Evolutionary conservation across 2,797 vertebrate species (phyloP), one percentile per base, ranked within the genome.

Genomic region (Periophthalmus magnuspinnatus): DNA sequence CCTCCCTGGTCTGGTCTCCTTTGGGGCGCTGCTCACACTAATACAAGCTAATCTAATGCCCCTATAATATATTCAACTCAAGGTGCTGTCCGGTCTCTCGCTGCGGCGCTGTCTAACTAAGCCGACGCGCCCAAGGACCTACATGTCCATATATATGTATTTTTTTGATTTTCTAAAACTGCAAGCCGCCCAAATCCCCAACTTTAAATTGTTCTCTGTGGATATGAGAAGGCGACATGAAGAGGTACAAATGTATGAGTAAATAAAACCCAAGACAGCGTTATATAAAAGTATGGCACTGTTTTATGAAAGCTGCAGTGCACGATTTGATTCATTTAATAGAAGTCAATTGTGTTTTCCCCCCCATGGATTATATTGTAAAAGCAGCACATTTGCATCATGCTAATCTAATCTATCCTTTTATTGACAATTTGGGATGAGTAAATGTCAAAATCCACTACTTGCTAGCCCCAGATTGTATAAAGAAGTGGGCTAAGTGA

Each of bases 21-120:
- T 64, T 7, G 47, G 63, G 66, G 64, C 56, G 80, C 76, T 83
- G 68, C 69, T 82, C 65, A 76, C 74, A 59, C 67, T 69, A 67
- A 72, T 73, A 75, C 82, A 65, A 81, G 71, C 69, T 78, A 77
- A 84, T 85, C 74, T 82, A 79, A 83, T 84, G 75, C 75, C 52
- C 34, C 2, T 70, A 71, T 80, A 64, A 81, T 84, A 82, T 81
- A 85, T 82, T 82, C 69, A 77, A 63, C 55, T 75, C 75, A 70
- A 67, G 71, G 68, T 68, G 61, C 68, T 55, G 47, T 54, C 24
- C 67, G 69, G 78, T 54, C 68, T 77, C 71, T 75, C 65, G 57
- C 36, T 24, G 13, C 61, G 8, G 28, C 0, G 38, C 72, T 56
- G 17, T 75, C 72, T 65, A 66, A 58, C 77, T 69, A 38, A 36